Evolutionary conservation across 2,113 vertebrate genomes (phyloP), one percentile per base, ranked within the genome.

Genomic region (Paedocypris sp.): DNA sequence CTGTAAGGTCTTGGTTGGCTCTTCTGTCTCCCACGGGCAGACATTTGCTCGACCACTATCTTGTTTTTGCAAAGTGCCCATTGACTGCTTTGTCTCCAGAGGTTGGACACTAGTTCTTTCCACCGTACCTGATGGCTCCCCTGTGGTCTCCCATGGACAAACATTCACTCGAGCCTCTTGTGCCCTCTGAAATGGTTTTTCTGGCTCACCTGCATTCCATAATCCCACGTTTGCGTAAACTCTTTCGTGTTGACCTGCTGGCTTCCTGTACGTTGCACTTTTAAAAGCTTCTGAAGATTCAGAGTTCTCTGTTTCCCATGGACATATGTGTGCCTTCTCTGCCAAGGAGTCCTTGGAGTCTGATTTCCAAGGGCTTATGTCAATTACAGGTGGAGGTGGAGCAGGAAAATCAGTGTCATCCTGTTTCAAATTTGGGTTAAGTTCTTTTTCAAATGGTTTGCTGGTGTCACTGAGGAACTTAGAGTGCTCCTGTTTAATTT

Each of bases 271-370:
- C 12, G 28, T 28, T 28, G n/a, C 23, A 26, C 12, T 46, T 52
- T 7, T 20, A 12, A 47, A 65, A 31, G 49, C 46, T 52, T 58
- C 59, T 28, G 15, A 48, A 57, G 67, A 66, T 7, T 60, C 49
- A 22, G 12, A 11, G 12, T 65, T 65, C 5, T 29, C 66, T 18
- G 47, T 46, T 7, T 78, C 75, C 73, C 58, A 75, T 4, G 67
- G 72, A 60, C 70, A 61, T 7, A 15, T 23, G 42, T 38, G 26
- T 33, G 15, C 61, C 18, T 82, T 81, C 22, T 64, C 51, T n/a
- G 20, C 13, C 26, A 29, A 29, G 9, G 74, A 69, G 18, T 62
- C 76, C 61, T 73, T 75, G 20, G 53, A n/a, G 3, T 32, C 23
- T n/a, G 11, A 25, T n/a, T 64, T 51, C 54, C 60, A 64, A 13